Evolutionary conservation across 2,113 vertebrate species (phyloP).

Genomic region (Oxyruncus cristatus): DNA sequence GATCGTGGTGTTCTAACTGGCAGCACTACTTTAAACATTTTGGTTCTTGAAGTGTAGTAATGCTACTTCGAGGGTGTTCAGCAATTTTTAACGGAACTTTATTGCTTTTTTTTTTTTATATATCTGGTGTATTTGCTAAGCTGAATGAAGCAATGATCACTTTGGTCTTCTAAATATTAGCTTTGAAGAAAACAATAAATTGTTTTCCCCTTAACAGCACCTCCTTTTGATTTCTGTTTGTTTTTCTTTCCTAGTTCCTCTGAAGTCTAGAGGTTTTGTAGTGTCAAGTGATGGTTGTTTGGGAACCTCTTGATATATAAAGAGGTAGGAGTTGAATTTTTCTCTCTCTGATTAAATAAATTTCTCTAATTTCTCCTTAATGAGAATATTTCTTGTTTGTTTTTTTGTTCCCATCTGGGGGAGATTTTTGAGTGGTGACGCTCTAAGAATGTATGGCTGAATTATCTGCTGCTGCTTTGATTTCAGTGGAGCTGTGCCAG

Average conservation of each 20-base stretch:
- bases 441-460: slow-evolving; percentile 21
- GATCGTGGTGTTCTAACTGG: background rate
- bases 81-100: background rate
- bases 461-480: background rate
- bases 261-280: background rate
- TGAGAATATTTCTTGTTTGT: background rate
- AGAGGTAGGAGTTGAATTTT: background rate
- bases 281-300: background rate
- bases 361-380: slow-evolving; percentile 33
- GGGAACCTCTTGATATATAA: background rate
- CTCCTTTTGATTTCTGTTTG: background rate
- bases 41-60: background rate
- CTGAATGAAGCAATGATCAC: background rate
- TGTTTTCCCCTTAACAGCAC: background rate
- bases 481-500: slow-evolving; percentile 42
- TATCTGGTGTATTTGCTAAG: background rate
- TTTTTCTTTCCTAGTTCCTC: background rate
- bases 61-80: background rate
- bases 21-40: background rate
- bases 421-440: slow-evolving; percentile 42
- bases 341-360: background rate
- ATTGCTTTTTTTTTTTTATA: background rate
- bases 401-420: slow-evolving; percentile 2
- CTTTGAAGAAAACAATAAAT: background rate
- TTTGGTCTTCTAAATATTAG: background rate